Evolutionary conservation across 2,888 invertebrate species (phyloP).

Genomic region (Iselma pallidipennis): DNA sequence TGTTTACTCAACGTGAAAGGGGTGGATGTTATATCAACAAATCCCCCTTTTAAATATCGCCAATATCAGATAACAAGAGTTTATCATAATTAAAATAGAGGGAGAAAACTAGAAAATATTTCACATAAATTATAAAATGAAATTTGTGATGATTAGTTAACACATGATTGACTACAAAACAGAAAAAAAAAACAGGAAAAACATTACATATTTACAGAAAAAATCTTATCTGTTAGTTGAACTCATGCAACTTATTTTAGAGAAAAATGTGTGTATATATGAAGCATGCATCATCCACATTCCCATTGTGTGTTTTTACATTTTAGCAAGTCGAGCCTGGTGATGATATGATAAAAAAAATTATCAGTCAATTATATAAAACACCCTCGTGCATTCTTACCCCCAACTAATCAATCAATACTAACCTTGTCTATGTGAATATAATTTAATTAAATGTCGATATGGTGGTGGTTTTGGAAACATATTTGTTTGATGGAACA

Average conservation of each 20-base stretch:
- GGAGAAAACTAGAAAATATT: too few relatives aligned
- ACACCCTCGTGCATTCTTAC: neutral
- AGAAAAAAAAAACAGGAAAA: too few relatives aligned
- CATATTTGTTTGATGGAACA: constrained; percentile 64
- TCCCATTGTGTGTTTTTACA: neutral
- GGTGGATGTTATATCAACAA: too few relatives aligned
- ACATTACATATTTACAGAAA: constrained; percentile 10
- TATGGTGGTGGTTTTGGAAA: constrained; percentile 75
- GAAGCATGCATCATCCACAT: constrained; percentile 15
- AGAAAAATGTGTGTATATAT: constrained; percentile 12
- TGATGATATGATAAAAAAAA: constrained; percentile 13
- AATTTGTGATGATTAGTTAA: neutral
- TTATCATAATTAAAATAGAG: neutral
- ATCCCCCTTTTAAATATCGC: too few relatives aligned
- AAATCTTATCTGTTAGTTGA: constrained; percentile 21
- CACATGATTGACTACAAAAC: constrained; percentile 6
- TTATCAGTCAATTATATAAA: neutral
- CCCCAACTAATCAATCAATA: constrained; percentile 17
- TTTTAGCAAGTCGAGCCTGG: constrained; percentile 24
- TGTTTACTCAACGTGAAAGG: too few relatives aligned
- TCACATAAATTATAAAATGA: neutral
- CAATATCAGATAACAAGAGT: neutral
- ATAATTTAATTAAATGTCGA: constrained; percentile 67
- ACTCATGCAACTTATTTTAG: constrained; percentile 16
- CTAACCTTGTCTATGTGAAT: constrained; percentile 68